Base-by-base conservation (phyloP, 2,888 invertebrate genomes). In the Callinectes sapidus region DNA sequence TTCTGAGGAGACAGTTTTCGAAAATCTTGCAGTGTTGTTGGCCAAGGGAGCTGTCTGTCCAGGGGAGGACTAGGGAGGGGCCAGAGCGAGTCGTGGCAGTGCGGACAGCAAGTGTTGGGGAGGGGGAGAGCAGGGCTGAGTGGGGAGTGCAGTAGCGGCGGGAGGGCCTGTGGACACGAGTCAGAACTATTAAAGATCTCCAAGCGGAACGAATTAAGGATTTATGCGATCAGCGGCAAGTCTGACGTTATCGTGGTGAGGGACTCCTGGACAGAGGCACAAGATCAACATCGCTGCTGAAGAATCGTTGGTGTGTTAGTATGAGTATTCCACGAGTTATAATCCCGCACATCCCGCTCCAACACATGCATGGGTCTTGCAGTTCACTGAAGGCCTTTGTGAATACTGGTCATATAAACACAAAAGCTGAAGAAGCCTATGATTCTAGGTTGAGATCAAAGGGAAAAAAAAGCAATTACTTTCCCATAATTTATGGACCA, bases 121-220 rank as follows among this genome's bases (percentile, higher is more conserved):
- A 28, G 71, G 28, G 71, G 6, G 71, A 2, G 23, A n/a, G 28
- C 28, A n/a, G 3, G 71, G 71, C 5, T 71, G n/a, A 61, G 71
- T 13, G 71, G 71, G 71, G n/a, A 28, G 28, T n/a, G 71, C 28
- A 71, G 23, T 71, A n/a, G 71, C 71, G 1, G 71, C 71, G 8
- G 71, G 71, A 28, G 23, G 10, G 71, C 71, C 71, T 10, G 10
- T 23, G 71, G n/a, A 71, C 71, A 71, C 71, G 5, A 71, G 71
- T 71, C 71, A 71, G 71, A 71, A 71, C 71, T 71, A 71, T 23
- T 71, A 71, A 71, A 28, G 71, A 71, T 71, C n/a, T 28, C 71
- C n/a, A 71, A 28, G 71, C 71, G 71, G 23, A 71, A 71, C 71
- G 71, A 71, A 71, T 71, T 71, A 71, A 71, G 71, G 71, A 71